Conservation (phyloP, 2,113 vertebrate genomes). For the Rhinolophus sinicus region DNA sequence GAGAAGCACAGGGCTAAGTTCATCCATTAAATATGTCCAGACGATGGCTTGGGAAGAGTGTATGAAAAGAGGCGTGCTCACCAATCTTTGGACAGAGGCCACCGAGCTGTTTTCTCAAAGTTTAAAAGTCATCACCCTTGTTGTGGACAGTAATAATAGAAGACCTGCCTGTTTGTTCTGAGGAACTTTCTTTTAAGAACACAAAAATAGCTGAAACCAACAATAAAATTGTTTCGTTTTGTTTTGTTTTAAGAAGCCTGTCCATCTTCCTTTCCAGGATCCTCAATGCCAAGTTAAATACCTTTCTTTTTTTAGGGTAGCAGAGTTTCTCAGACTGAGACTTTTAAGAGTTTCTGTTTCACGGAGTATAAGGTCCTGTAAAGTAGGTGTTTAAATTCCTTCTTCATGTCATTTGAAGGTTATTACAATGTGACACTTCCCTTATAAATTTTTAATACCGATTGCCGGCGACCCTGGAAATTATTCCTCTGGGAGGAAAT, state of each 20-base stretch:
- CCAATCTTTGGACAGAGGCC: constrained; percentile 42
- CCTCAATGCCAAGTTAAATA: constrained; percentile 58
- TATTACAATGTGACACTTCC: background rate
- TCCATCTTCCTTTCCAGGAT: background rate
- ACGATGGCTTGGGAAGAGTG: background rate
- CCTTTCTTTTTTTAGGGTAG: constrained; percentile 66
- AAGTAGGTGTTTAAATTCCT: background rate
- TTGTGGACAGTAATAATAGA: background rate
- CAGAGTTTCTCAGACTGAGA: constrained; percentile 62
- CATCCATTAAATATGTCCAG: background rate
- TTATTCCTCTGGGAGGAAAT: background rate
- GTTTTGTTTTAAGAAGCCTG: constrained; percentile 15
- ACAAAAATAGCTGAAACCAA: constrained; percentile 42
- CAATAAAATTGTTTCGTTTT: background rate
- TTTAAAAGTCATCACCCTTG: background rate
- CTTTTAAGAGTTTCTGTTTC: constrained; percentile 43
- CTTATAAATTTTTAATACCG: background rate
- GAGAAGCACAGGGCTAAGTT: background rate
- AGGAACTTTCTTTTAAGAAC: constrained; percentile 50
- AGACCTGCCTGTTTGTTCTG: constrained; percentile 39
- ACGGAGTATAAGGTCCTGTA: background rate
- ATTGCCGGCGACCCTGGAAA: background rate
- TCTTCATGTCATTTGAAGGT: constrained; percentile 6
- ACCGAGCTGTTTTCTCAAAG: constrained; percentile 3
- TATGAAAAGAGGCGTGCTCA: constrained; percentile 8